phyloP scores from a whole-genome alignment of 2,797 vertebrate genomes.

The Brachymystax lenok region DNA sequence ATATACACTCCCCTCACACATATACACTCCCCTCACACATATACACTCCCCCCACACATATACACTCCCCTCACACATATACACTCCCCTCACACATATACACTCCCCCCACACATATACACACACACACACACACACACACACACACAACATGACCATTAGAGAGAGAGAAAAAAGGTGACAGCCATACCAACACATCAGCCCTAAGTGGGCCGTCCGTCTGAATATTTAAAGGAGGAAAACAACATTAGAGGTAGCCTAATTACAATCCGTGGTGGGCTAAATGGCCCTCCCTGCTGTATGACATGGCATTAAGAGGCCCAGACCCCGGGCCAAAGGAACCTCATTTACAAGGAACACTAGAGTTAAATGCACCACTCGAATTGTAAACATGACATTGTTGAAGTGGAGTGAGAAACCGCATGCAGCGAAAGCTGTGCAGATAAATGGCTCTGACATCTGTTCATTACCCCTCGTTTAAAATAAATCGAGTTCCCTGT shows the following conservation, averaged over 20 bases:
- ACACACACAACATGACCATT: not conserved
- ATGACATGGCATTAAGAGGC: not conserved
- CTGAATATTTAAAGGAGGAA: not conserved
- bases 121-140: not conserved
- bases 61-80: no score
- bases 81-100: no score
- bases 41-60: no score
- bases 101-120: not conserved
- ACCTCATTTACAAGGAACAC: conserved; percentile 36
- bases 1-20: no score
- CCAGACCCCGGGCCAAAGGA: conserved; percentile 2
- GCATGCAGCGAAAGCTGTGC: conserved; percentile 38
- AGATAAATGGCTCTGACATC: conserved; percentile 76
- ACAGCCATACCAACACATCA: not conserved
- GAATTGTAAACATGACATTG: conserved; percentile 54
- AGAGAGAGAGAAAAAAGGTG: not conserved
- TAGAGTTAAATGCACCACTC: conserved; percentile 33
- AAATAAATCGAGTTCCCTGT: conserved; percentile 54
- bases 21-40: no score
- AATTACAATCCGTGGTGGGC: not conserved
- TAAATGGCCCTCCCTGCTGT: not conserved
- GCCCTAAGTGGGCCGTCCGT: not conserved
- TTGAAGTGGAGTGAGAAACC: conserved; percentile 50
- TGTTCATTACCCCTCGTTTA: conserved; percentile 66
- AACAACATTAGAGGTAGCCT: not conserved